Evolutionary conservation across 2,113 vertebrate genomes (phyloP).

Genomic region (Piprites chloris): DNA sequence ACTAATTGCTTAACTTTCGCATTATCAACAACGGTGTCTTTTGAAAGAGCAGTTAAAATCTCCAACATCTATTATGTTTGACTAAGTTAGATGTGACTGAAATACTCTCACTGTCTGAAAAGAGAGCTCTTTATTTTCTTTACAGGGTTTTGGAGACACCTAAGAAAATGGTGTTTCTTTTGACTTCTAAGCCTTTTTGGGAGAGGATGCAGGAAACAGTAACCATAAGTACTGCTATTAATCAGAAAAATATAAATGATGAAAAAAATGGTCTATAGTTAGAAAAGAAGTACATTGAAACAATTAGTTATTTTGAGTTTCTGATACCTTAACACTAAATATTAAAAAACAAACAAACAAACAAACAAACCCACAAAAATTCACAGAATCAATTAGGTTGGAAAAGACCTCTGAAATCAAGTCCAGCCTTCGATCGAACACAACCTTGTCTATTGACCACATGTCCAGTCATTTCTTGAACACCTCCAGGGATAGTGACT

Average conservation of each 20-base stretch:
- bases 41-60: not conserved
- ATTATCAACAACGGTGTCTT: conserved; percentile 8
- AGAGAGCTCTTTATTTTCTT: not conserved
- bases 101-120: not conserved
- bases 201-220: not conserved
- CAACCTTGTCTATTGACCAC: accelerated
- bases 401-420: not conserved
- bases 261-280: not conserved
- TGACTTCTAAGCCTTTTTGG: not conserved
- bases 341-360: not conserved
- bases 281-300: not conserved
- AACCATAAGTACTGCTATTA: not conserved
- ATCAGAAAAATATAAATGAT: not conserved
- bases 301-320: not conserved
- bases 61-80: not conserved
- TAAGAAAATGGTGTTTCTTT: not conserved
- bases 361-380: no score
- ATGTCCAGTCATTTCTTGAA: not conserved
- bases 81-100: not conserved
- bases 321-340: not conserved
- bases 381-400: not conserved
- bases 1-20: conserved; percentile 4
- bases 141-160: not conserved
- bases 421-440: not conserved
- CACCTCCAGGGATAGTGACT: not conserved